Conservation (phyloP, 1,140 invertebrate species). For the Papilio polytes region DNA sequence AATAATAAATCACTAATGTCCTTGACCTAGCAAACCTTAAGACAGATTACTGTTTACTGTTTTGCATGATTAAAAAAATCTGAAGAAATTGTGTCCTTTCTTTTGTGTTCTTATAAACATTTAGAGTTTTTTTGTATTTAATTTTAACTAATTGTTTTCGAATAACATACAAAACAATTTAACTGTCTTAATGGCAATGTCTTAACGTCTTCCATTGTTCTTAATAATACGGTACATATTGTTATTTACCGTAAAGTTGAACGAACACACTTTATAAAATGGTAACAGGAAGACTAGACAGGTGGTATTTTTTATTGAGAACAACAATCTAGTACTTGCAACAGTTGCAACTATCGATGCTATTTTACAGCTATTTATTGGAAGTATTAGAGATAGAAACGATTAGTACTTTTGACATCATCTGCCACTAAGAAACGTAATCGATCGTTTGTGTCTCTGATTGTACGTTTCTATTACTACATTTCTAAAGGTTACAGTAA, state of each 20-base stretch:
- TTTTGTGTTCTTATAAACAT: not conserved
- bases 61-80: not conserved
- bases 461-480: no score
- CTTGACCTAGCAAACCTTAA: not conserved
- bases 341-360: not conserved
- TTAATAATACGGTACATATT: not conserved
- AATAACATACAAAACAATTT: not conserved
- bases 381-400: not conserved
- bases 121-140: no score
- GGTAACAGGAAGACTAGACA: conserved; percentile 14
- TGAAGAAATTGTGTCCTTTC: not conserved
- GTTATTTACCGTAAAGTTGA: conserved; percentile 16
- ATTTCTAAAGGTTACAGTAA: no score
- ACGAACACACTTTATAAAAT: not conserved
- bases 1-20: not conserved
- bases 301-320: conserved; percentile 13
- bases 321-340: conserved; percentile 4
- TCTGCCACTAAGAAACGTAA: no score
- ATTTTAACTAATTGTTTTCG: not conserved
- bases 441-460: no score
- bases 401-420: not conserved
- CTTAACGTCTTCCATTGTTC: conserved; percentile 3
- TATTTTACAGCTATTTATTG: not conserved
- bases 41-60: not conserved
- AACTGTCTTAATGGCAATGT: not conserved